phyloP scores from a whole-genome alignment of 2,113 vertebrate genomes.

The Stegostoma tigrinum region DNA sequence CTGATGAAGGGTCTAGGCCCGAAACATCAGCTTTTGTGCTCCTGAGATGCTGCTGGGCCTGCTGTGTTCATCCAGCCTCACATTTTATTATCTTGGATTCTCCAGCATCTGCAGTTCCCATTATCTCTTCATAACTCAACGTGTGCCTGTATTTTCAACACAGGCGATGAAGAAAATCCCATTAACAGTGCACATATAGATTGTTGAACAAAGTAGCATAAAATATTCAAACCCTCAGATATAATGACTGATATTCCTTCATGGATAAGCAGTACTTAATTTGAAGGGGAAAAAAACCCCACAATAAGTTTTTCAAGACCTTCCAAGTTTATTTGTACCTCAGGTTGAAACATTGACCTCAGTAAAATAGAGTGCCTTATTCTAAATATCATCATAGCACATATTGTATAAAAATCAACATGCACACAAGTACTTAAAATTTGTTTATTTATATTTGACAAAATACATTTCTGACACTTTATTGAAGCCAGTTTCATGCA shows the following conservation, averaged over 20 bases:
- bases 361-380: neutral
- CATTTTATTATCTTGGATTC: too few species aligned
- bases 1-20: too few species aligned
- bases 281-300: neutral
- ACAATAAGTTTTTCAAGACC: neutral
- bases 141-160: neutral
- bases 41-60: too few species aligned
- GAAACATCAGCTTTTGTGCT: too few species aligned
- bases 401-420: neutral
- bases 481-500: slow-evolving; percentile 33
- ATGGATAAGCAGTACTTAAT: neutral
- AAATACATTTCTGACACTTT: slow-evolving; percentile 36
- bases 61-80: too few species aligned
- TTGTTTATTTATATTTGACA: slow-evolving; percentile 35
- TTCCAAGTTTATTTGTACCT: neutral
- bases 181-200: neutral
- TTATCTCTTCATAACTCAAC: too few species aligned
- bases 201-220: neutral
- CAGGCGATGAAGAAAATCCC: neutral
- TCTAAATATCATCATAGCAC: neutral
- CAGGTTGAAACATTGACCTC: neutral
- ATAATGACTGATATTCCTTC: neutral
- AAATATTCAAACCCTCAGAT: neutral
- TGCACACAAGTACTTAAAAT: slow-evolving; percentile 29
- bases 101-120: too few species aligned